Percentiles rank a stretch among this genome's conserved stretches.
phyloP scores from a whole-genome alignment of 2,888 invertebrate species.

The Chymomyza caudatula region DNA sequence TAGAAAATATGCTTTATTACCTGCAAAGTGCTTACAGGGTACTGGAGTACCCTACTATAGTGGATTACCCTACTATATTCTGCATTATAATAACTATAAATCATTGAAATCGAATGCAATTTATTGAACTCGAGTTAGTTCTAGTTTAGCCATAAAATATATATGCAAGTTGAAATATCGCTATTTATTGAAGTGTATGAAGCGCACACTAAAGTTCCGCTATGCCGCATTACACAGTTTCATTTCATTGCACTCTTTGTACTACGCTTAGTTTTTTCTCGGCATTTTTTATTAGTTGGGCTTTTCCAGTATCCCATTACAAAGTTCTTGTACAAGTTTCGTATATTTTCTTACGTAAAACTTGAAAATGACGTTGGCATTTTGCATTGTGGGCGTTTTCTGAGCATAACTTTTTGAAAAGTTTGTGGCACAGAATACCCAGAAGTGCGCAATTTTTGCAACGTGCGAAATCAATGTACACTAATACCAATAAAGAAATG shows the following conservation, averaged over 20 bases:
- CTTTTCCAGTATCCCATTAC: not conserved
- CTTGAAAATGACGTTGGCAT: not conserved
- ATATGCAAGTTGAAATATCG: no score
- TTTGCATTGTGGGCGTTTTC: not conserved
- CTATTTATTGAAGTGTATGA: not conserved
- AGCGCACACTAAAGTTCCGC: not conserved
- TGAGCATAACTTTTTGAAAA: slow-evolving; percentile 13
- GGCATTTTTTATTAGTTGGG: not conserved
- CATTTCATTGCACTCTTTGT: not conserved
- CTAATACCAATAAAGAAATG: no score
- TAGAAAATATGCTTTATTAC: no score
- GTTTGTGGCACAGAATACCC: slow-evolving; percentile 9
- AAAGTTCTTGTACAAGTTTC: not conserved
- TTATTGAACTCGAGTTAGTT: no score
- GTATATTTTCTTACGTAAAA: not conserved
- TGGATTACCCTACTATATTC: no score
- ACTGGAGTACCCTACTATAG: no score
- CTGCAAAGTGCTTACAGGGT: no score
- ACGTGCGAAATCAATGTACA: slow-evolving; percentile 38
- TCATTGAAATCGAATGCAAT: no score
- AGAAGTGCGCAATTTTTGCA: slow-evolving; percentile 32
- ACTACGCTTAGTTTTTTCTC: not conserved
- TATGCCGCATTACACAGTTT: not conserved
- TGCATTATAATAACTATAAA: no score
- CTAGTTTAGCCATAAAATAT: no score